Evolutionary conservation across 2,797 vertebrate species (phyloP).

Genomic region (Mormyrops attenuatus): DNA sequence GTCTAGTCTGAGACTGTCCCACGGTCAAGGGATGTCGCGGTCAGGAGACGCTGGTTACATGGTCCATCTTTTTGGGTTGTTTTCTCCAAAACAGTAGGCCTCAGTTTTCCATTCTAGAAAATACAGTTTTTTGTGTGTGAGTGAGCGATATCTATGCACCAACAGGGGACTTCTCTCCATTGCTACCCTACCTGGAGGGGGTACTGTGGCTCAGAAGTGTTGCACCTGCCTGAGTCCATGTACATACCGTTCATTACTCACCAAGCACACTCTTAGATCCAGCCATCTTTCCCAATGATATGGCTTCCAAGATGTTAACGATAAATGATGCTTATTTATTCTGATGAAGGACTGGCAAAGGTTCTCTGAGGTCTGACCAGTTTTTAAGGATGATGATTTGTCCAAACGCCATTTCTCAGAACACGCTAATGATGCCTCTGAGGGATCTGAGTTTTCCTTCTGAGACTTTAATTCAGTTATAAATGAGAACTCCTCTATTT

Average conservation of each 20-base stretch:
- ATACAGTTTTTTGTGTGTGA: neutral
- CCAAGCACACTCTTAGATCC: neutral
- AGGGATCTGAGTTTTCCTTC: neutral
- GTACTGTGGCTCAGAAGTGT: neutral
- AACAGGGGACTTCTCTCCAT: neutral
- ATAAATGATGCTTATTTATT: neutral
- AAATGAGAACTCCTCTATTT: neutral
- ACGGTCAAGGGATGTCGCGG: neutral
- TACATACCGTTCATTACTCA: neutral
- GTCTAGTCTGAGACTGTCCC: neutral
- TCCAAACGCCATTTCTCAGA: neutral
- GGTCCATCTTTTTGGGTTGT: neutral
- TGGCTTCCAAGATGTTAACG: neutral
- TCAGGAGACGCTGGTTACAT: neutral
- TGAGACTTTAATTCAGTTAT: constrained; percentile 5
- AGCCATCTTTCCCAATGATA: neutral
- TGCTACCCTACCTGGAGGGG: neutral
- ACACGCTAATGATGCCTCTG: neutral
- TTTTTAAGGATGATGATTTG: constrained; percentile 2
- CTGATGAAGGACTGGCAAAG: neutral
- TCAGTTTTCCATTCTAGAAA: neutral
- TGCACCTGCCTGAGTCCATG: neutral
- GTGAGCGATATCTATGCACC: neutral
- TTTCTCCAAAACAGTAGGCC: neutral
- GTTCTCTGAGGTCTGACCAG: neutral